Evolutionary conservation across 2,113 vertebrate genomes (phyloP).

Genomic region (Hypomesus transpacificus): DNA sequence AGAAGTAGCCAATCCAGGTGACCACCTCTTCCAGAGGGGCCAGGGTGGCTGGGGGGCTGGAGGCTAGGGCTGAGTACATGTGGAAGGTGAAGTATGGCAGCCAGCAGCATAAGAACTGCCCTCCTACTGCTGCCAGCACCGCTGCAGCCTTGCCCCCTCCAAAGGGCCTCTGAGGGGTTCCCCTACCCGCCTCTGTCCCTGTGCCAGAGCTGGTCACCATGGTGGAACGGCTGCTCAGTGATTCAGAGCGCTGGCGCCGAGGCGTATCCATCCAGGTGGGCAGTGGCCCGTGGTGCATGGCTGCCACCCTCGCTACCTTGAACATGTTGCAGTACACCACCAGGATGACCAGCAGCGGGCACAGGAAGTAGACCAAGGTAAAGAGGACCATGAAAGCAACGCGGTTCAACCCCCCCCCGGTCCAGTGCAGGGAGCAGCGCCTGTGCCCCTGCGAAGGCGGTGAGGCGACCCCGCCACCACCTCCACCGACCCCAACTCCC

Average conservation of each 20-base stretch:
- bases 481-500: conserved; percentile 42
- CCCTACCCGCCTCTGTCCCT: conserved; percentile 66
- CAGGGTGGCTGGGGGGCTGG: conserved; percentile 75
- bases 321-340: conserved; percentile 98
- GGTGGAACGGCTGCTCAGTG: conserved; percentile 91
- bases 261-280: conserved; percentile 96
- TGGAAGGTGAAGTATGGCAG: conserved; percentile 97
- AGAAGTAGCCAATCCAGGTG: conserved; percentile 97
- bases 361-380: conserved; percentile 87
- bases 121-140: conserved; percentile 87
- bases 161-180: conserved; percentile 86
- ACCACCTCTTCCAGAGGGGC: conserved; percentile 87
- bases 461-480: conserved; percentile 41
- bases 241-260: conserved; percentile 83
- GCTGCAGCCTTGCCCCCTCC: conserved; percentile 91
- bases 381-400: conserved; percentile 91
- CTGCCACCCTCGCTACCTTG: conserved; percentile 93
- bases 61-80: conserved; percentile 83
- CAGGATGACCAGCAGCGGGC: conserved; percentile 89
- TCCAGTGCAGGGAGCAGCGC: conserved; percentile 90
- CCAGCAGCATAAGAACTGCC: conserved; percentile 97
- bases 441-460: conserved; percentile 54
- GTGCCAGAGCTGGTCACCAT: conserved; percentile 87
- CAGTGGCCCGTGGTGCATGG: conserved; percentile 90
- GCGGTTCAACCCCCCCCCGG: conserved; percentile 83